These are phyloP conservation scores for Solenodon paradoxus DNA, from an alignment of 2,113 vertebrate genomes.

Conservation along the genomic window DNA sequence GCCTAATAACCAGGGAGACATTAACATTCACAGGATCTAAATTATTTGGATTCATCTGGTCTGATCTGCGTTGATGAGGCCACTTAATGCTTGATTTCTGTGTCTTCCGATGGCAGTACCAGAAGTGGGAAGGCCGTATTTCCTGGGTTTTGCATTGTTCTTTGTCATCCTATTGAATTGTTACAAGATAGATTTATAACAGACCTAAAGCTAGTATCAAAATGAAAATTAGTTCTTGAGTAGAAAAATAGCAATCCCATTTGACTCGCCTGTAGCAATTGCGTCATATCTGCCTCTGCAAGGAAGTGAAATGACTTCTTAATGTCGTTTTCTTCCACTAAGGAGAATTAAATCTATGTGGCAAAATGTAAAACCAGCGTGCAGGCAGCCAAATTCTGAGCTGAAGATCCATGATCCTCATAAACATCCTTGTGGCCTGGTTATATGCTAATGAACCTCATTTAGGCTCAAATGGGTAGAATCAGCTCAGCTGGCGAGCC, in stretches of 20 bases:
- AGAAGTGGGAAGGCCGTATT: neutral
- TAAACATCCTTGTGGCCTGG: conserved; percentile 72
- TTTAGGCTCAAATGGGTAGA: conserved; percentile 64
- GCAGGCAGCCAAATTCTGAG: conserved; percentile 78
- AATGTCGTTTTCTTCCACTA: conserved; percentile 78
- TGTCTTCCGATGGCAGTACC: neutral
- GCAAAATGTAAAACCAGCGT: conserved; percentile 76
- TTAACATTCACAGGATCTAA: conserved; percentile 20
- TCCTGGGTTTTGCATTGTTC: conserved; percentile 23
- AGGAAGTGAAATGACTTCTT: conserved; percentile 81
- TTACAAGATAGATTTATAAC: conserved; percentile 82
- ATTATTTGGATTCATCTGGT: conserved; percentile 49
- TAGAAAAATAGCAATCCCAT: conserved; percentile 71
- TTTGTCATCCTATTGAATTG: conserved; percentile 50
- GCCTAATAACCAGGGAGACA: conserved; percentile 51
- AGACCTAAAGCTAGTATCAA: conserved; percentile 70
- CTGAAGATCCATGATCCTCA: conserved; percentile 75
- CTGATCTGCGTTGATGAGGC: neutral
- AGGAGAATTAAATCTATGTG: conserved; percentile 80
- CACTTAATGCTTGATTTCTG: conserved; percentile 52
- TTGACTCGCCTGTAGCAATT: conserved; percentile 79
- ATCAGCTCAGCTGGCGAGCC: conserved; percentile 41
- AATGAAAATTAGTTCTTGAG: conserved; percentile 78
- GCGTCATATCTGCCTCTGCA: conserved; percentile 59
- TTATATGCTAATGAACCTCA: conserved; percentile 76